Base-by-base conservation (phyloP, 2,888 invertebrate species). In the Perithous albicinctus region DNA sequence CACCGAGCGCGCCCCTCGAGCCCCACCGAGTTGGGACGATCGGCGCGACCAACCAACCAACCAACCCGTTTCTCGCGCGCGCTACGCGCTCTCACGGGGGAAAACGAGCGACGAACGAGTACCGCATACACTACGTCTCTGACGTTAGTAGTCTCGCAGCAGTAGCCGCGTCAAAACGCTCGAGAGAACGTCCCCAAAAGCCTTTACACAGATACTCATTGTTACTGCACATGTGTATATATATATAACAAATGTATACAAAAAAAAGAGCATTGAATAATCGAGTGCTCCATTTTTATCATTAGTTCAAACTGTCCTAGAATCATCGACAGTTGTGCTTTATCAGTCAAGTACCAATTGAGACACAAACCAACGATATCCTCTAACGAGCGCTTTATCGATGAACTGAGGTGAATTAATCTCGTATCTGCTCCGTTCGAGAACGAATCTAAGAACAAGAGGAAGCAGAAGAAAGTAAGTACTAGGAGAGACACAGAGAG, bases 61-160 rank as follows among this genome's bases (percentile, higher is more conserved):
- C 75, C 78, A 74, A 72, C 73, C 75, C 76, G 82, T 82, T 78
- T 76, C 78, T 78, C 78, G 70, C 70, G 82, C 78, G 74, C 78
- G 70, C 72, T 80, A 80, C 70, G 76, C 77, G 63, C 56, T 43
- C 72, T 69, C 66, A 69, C 73, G 80, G 73, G 77, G 74, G 77
- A 74, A 46, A n/a, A n/a, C n/a, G n/a, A n/a, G n/a, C 41, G 77
- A 66, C 35, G 20, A 18, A 64, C 79, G 78, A 69, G 83, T 73
- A 61, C 48, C 35, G 64, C 75, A 70, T 35, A 46, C 46, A 32
- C 26, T 20, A 54, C 23, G 56, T 63, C 81, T 67, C 81, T 67
- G 81, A 81, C 74, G 81, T 70, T 81, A 67, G 69, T 59, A 81
- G 81, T 78, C 81, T 74, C 70, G 74, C 74, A 78, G 70, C 78